Evolutionary conservation across 2,113 vertebrate genomes (phyloP), one percentile per base, ranked within the genome.

Genomic region (Pseudorhombus dupliciocellatus): DNA sequence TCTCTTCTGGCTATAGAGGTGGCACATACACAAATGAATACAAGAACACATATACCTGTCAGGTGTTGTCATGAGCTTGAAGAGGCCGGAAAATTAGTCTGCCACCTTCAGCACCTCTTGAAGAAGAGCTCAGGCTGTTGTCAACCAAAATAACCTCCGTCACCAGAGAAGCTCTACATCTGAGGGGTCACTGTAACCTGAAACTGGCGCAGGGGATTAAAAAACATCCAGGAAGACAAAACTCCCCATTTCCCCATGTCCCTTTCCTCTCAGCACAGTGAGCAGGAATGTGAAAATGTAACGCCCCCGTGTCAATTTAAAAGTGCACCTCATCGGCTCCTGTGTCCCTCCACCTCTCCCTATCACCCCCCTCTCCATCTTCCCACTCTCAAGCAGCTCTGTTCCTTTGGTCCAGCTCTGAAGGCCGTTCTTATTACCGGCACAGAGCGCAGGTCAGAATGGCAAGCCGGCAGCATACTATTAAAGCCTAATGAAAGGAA

Each of bases 361-460:
- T 66, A 40, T 40, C 50, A 21, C 74, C 56, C 69, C 51, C n/a
- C 58, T 52, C 70, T 65, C 73, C 70, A 66, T 62, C 66, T 63
- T 28, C 80, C 72, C 79, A 70, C 66, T 72, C 71, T 84, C 73
- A 70, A 81, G 79, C 82, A 88, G 89, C 91, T 89, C 89, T 84
- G 91, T 80, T 88, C 88, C 88, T 89, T 91, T 81, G 87, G 89
- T 90, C 89, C 83, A 55, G 70, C 89, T 90, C 90, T 87, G 89
- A 90, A 93, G 90, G 91, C 90, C 83, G 81, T 88, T 91, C 92
- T 93, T 93, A 92, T 93, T 92, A 93, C 90, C 88, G 88, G 89
- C 89, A 88, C 90, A 89, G 84, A 92, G 90, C 87, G 72, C 82
- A 80, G 92, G 91, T 92, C 91, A 93, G 91, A 79, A 90, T 83